Conservation (phyloP, 2,888 invertebrate species). For the Luffia ferchaultella region DNA sequence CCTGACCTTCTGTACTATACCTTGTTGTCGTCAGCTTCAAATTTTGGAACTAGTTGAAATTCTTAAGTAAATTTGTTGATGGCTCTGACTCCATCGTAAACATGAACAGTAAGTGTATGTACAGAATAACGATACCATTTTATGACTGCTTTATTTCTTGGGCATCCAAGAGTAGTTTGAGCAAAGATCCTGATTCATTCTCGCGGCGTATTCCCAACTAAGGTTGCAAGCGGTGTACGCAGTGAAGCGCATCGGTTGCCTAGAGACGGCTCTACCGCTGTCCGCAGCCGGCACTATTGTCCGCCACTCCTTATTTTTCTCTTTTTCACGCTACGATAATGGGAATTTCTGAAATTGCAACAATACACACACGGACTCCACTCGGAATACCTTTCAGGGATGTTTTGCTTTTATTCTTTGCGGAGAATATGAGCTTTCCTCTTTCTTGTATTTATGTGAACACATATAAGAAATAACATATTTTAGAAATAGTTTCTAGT, state of each 20-base stretch:
- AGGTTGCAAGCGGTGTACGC: slow-evolving; percentile 6
- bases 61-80: no score
- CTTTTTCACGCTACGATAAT: slow-evolving; percentile 53
- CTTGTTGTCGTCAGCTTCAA: no score
- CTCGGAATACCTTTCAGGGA: slow-evolving; percentile 31
- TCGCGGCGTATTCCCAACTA: no score
- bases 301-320: slow-evolving; percentile 50
- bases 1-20: no score
- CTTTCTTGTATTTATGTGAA: neutral
- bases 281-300: slow-evolving; percentile 26
- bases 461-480: neutral
- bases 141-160: no score
- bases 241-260: slow-evolving; percentile 11
- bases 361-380: slow-evolving; percentile 50
- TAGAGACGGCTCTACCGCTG: slow-evolving; percentile 12
- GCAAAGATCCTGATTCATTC: no score
- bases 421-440: neutral
- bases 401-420: slow-evolving; percentile 33
- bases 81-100: no score
- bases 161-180: no score
- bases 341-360: slow-evolving; percentile 63
- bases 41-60: no score
- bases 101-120: no score
- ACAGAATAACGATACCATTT: no score
- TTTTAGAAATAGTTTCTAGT: neutral